Base-by-base conservation (phyloP, 2,888 invertebrate species). In the Drosophila pseudotalamancana region DNA sequence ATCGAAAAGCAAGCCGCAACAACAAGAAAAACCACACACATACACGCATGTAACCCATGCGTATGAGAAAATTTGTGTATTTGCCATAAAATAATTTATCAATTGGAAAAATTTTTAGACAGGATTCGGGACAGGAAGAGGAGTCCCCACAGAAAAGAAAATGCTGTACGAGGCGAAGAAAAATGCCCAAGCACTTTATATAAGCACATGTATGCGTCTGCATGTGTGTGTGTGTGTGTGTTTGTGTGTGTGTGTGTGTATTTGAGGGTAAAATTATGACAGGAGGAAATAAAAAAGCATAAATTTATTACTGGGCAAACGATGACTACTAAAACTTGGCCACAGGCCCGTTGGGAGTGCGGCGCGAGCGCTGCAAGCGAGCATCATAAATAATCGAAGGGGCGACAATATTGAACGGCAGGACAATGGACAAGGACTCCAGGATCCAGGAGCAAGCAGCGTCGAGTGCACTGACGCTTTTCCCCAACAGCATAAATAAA, bases 281-380 rank as follows among this genome's bases (percentile, higher is more conserved):
- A 85, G 87, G 66, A 83, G 88, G 88, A 87, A 87, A 87, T 87
- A 88, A 85, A 87, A 87, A 80, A 87, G 74, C 82, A 87, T 87
- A 84, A 86, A 87, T 87, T 88, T 87, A 87, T 88, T 87, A 78
- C 87, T 74, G 71, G 74, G 77, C 70, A 72, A 85, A 81, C 84
- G 82, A 84, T 84, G 87, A 87, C 82, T 78, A 84, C 84, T 77
- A 81, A 78, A 86, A 88, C 72, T 85, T 88, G 88, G 84, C 84
- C 88, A 86, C 79, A 77, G 61, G 73, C 85, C 87, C 84, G 55
- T 21, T 51, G 66, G 66, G 76, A 65, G 59, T 60, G 69, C 70
- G 85, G 55, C 67, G 53, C 55, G 57, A 63, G 21, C 46, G 34
- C 46, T 74, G 74, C 74, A 75, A 73, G 81, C 68, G 69, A 84